Conservation (phyloP, 2,113 vertebrate genomes). For the Tragelaphus scriptus region DNA sequence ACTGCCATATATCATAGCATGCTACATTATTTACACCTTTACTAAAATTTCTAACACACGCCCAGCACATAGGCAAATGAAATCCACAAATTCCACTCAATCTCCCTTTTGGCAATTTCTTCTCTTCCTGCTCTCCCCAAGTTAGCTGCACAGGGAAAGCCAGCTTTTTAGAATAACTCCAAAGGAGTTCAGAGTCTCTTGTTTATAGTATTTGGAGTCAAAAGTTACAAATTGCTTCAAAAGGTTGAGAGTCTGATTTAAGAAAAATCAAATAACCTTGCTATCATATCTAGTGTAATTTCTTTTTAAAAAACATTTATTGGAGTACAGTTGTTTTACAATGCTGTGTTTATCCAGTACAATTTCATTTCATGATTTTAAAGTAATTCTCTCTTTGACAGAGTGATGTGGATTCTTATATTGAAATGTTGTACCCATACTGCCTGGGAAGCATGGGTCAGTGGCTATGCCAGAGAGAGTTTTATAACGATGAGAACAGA, state of each 20-base stretch:
- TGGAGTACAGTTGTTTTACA: background rate
- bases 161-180: background rate
- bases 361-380: slow-evolving; percentile 22
- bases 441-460: background rate
- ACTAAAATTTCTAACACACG: background rate
- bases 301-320: background rate
- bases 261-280: background rate
- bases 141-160: background rate
- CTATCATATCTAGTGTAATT: background rate
- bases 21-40: background rate
- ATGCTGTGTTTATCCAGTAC: background rate
- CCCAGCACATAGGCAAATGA: background rate
- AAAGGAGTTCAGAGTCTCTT: background rate
- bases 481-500: background rate
- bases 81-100: background rate
- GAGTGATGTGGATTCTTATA: background rate
- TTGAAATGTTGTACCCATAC: background rate
- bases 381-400: background rate
- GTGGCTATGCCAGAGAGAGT: background rate
- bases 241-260: background rate
- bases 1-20: background rate
- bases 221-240: background rate
- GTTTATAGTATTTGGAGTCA: background rate
- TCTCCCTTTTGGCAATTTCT: background rate
- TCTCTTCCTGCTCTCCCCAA: background rate